These are phyloP conservation scores for Timema cristinae DNA, from an alignment of 2,888 invertebrate genomes.

Conservation along the genomic window DNA sequence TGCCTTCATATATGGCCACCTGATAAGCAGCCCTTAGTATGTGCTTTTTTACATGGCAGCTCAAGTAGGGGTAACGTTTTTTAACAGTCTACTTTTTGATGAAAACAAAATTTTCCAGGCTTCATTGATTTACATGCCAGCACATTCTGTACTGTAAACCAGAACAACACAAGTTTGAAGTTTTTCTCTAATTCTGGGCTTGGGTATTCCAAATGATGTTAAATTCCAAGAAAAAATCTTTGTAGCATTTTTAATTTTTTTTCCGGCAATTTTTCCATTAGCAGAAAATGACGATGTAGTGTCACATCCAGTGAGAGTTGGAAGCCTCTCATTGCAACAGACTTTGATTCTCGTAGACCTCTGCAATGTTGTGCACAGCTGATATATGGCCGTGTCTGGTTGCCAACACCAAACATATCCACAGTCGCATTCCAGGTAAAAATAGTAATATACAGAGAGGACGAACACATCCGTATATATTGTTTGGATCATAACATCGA, in stretches of 20 bases:
- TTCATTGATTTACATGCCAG: background rate
- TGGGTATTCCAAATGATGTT: too few relatives aligned
- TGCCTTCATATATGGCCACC: background rate
- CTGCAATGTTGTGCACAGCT: too few relatives aligned
- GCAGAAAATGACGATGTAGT: background rate
- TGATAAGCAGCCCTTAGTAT: background rate
- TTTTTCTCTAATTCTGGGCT: background rate
- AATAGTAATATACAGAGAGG: background rate
- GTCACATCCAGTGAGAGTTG: too few relatives aligned
- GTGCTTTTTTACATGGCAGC: constrained; percentile 9
- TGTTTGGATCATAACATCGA: background rate
- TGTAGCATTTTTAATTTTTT: background rate
- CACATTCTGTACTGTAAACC: constrained; percentile 11
- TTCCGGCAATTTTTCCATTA: background rate
- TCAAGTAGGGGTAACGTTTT: background rate
- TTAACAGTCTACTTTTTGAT: too few relatives aligned
- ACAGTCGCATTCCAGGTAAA: background rate
- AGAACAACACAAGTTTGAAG: constrained; percentile 8
- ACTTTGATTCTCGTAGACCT: too few relatives aligned
- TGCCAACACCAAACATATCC: too few relatives aligned
- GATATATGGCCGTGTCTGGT: too few relatives aligned
- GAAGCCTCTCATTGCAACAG: too few relatives aligned
- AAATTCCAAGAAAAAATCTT: too few relatives aligned
- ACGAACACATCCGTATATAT: background rate
- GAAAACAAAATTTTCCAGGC: constrained; percentile 1